A percentile compares a stretch with the other conserved stretches of the same genome.
Evolutionary conservation across 2,888 invertebrate genomes (phyloP).

Genomic region (Idaea straminata): DNA sequence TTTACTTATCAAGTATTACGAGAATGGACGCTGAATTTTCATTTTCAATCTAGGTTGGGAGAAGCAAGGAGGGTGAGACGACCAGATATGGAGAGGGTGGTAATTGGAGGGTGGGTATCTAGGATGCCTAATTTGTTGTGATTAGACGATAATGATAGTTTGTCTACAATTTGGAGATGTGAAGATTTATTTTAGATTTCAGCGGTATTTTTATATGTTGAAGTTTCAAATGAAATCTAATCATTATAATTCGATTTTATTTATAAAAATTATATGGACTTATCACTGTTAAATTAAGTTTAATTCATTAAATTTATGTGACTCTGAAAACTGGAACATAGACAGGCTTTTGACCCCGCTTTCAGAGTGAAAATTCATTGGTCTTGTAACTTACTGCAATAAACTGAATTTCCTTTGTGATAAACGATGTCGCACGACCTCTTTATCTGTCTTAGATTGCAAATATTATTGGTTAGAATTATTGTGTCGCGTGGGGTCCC

Average conservation of each 20-base stretch:
- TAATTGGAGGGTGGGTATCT: slow-evolving; percentile 78
- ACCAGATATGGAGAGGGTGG: slow-evolving; percentile 66
- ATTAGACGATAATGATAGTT: slow-evolving; percentile 17
- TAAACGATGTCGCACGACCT: slow-evolving; percentile 57
- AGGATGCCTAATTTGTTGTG: slow-evolving; percentile 30
- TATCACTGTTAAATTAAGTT: too few relatives aligned
- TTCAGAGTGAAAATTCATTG: not conserved
- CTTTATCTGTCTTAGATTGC: slow-evolving; percentile 62
- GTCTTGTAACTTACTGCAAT: not conserved
- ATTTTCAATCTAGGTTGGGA: slow-evolving; percentile 78
- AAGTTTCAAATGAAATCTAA: too few relatives aligned
- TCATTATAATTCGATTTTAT: too few relatives aligned
- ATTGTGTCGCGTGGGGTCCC: slow-evolving; percentile 69
- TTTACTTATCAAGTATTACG: slow-evolving; percentile 57
- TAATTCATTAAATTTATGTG: not conserved
- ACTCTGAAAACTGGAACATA: slow-evolving; percentile 2
- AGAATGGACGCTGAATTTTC: slow-evolving; percentile 75
- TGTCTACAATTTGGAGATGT: not conserved
- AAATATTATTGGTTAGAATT: slow-evolving; percentile 72
- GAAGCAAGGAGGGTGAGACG: slow-evolving; percentile 64
- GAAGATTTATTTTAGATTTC: not conserved
- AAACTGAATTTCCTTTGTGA: slow-evolving; percentile 28
- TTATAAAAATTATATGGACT: too few relatives aligned
- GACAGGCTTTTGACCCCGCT: not conserved
- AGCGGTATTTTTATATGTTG: not conserved